Conservation (phyloP, 2,888 invertebrate genomes). For the Gortyna flavago region DNA sequence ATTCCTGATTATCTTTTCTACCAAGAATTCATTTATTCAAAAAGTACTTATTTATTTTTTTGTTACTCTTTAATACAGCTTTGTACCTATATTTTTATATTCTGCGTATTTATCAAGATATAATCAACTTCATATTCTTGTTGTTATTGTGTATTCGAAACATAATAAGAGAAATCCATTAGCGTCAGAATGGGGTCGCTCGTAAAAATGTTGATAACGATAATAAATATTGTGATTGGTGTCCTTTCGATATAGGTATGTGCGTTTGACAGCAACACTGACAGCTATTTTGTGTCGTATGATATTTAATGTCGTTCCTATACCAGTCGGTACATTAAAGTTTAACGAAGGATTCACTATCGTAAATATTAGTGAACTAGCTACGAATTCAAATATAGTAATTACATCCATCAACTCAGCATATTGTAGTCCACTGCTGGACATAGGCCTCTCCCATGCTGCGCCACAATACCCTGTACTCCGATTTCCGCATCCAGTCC, state of each 20-base stretch:
- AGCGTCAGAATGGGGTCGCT: constrained; percentile 52
- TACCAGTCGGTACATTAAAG: background rate
- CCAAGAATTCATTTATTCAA: constrained; percentile 9
- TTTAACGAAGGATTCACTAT: background rate
- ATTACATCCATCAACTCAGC: background rate
- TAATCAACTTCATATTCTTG: constrained; percentile 41
- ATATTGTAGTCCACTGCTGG: too few relatives aligned
- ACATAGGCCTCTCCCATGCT: too few relatives aligned
- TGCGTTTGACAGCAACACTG: constrained; percentile 25
- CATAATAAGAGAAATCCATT: constrained; percentile 60
- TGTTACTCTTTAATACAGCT: background rate
- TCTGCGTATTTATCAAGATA: constrained; percentile 7
- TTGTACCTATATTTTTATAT: background rate
- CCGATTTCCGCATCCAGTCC: too few relatives aligned
- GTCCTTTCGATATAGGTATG: constrained; percentile 38
- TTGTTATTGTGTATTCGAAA: constrained; percentile 44
- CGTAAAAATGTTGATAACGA: constrained; percentile 62
- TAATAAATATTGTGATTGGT: constrained; percentile 60
- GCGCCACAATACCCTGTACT: too few relatives aligned
- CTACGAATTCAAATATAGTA: background rate
- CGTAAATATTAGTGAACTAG: background rate
- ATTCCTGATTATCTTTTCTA: too few relatives aligned
- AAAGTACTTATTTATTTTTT: constrained; percentile 1
- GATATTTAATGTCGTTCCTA: background rate
- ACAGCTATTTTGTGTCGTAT: constrained; percentile 34